Percentiles rank a stretch among this genome's conserved stretches.
Conservation (phyloP, 2,113 vertebrate genomes). For the Girardinichthys multiradiatus region DNA sequence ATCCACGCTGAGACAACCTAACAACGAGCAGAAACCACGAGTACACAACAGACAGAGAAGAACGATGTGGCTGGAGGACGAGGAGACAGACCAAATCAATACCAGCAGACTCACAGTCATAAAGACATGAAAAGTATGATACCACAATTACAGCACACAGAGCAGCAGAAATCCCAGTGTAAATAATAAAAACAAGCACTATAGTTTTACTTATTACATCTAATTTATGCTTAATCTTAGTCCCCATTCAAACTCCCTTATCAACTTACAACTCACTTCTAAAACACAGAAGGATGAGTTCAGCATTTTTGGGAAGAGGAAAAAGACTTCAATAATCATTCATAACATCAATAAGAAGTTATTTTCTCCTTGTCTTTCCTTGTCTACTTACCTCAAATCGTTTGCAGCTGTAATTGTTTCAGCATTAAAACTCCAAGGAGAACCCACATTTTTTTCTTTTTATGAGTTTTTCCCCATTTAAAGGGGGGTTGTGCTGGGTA, state of each 20-base stretch:
- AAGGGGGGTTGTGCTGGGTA: no score
- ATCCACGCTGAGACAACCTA: slow-evolving; percentile 34
- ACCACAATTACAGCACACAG: slow-evolving; percentile 14
- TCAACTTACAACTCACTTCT: neutral
- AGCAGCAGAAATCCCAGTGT: slow-evolving; percentile 6
- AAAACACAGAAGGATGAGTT: slow-evolving; percentile 3
- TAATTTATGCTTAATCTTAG: slow-evolving; percentile 2
- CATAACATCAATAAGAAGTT: neutral
- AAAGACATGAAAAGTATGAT: slow-evolving; percentile 1
- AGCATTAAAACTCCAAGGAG: neutral
- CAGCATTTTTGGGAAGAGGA: slow-evolving; percentile 13
- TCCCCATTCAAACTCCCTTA: slow-evolving; percentile 8
- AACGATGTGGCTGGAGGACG: slow-evolving; percentile 19
- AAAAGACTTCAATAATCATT: neutral
- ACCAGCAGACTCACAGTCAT: slow-evolving; percentile 3
- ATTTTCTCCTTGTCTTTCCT: neutral
- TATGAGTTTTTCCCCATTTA: neutral
- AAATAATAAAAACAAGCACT: slow-evolving; percentile 10
- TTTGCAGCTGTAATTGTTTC: neutral
- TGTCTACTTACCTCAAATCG: neutral
- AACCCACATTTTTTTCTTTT: neutral
- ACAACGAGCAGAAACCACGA: slow-evolving; percentile 44
- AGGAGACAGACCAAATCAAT: slow-evolving; percentile 34
- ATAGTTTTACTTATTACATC: neutral
- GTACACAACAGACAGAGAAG: slow-evolving; percentile 59